These are phyloP conservation scores for Dreissena polymorpha DNA, from an alignment of 1,140 invertebrate genomes.

Conservation along the genomic window DNA sequence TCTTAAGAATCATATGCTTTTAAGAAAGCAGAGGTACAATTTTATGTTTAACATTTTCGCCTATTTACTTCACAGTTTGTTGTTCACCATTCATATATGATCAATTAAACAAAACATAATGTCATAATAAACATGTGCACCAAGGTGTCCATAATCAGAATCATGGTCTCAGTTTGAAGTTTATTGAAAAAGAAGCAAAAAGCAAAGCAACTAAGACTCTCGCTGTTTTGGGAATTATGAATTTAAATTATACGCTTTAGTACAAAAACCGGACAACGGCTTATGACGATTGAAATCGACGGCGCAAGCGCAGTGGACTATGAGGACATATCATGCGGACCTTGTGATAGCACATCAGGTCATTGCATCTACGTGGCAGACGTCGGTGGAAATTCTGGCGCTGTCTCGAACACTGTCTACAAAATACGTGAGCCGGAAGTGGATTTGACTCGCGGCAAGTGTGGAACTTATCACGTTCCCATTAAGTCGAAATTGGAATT, in stretches of 20 bases:
- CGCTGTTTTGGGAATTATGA: background rate
- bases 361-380: slow-evolving; percentile 68
- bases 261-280: slow-evolving; percentile 25
- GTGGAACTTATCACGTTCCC: slow-evolving; percentile 11
- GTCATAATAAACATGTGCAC: too few relatives aligned
- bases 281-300: slow-evolving; percentile 58
- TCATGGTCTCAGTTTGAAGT: too few relatives aligned
- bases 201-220: too few relatives aligned
- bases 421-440: slow-evolving; percentile 58
- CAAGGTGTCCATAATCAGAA: too few relatives aligned
- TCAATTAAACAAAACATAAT: too few relatives aligned
- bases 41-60: too few relatives aligned
- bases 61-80: too few relatives aligned
- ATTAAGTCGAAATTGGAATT: slow-evolving; percentile 55
- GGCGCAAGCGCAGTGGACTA: slow-evolving; percentile 61
- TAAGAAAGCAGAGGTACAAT: too few relatives aligned
- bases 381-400: slow-evolving; percentile 61
- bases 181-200: too few relatives aligned
- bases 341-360: slow-evolving; percentile 52
- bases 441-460: slow-evolving; percentile 5
- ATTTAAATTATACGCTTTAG: background rate
- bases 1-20: too few relatives aligned
- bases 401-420: slow-evolving; percentile 61
- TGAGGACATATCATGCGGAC: slow-evolving; percentile 70
- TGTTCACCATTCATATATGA: too few relatives aligned